phyloP scores from a whole-genome alignment of 2,797 vertebrate genomes.

The Schizopygopsis malacanthus region DNA sequence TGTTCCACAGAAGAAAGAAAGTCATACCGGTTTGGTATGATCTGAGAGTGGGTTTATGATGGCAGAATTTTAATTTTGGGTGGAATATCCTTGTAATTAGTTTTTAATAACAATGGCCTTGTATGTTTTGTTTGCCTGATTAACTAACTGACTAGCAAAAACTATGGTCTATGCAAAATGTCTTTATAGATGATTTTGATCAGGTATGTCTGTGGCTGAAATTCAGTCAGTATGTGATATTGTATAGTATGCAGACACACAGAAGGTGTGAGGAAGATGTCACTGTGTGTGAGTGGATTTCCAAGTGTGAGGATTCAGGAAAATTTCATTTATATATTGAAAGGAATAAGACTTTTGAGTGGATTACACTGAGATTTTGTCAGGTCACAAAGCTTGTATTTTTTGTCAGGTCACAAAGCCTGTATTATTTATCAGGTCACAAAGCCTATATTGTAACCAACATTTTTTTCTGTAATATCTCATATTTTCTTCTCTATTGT shows the following conservation, averaged over 20 bases:
- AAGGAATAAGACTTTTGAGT: slow-evolving; percentile 21
- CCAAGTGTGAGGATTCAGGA: not conserved
- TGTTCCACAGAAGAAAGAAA: not conserved
- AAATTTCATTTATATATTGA: slow-evolving; percentile 28
- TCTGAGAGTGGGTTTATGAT: not conserved
- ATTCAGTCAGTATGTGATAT: not conserved
- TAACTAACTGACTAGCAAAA: slow-evolving; percentile 7
- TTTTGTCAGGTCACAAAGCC: slow-evolving; percentile 31
- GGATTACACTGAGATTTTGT: slow-evolving; percentile 52
- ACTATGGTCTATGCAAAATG: not conserved
- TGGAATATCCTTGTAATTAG: not conserved
- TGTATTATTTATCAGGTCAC: slow-evolving; percentile 30
- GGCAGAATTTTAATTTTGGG: not conserved
- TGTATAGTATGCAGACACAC: not conserved
- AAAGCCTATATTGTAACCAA: slow-evolving; percentile 20
- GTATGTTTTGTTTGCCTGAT: slow-evolving; percentile 9
- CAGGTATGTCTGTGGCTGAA: slow-evolving; percentile 4
- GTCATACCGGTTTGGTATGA: not conserved
- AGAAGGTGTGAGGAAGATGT: slow-evolving; percentile 12
- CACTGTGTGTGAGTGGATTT: slow-evolving; percentile 37
- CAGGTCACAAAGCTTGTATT: slow-evolving; percentile 29
- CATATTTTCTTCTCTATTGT: not conserved
- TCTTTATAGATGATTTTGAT: not conserved
- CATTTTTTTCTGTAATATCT: not conserved
- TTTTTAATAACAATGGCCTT: slow-evolving; percentile 29